phyloP scores from a whole-genome alignment of 2,113 vertebrate genomes.

The Myotis lucifugus region DNA sequence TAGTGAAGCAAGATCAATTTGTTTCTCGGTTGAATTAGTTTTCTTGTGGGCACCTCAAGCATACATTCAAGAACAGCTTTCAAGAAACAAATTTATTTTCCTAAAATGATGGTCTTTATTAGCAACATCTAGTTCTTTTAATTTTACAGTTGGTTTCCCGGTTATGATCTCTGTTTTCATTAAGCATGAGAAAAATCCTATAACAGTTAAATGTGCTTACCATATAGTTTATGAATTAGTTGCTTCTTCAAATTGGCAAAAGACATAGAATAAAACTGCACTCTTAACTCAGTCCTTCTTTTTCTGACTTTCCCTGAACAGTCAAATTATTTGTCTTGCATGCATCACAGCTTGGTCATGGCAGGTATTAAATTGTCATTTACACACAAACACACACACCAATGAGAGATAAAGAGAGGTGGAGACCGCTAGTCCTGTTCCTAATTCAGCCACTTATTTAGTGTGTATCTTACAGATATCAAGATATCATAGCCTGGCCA shows the following conservation, averaged over 20 bases:
- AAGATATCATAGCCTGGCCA: neutral
- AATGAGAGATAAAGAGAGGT: neutral
- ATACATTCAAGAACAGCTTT: constrained; percentile 84
- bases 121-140: constrained; percentile 90
- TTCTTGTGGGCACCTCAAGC: constrained; percentile 87
- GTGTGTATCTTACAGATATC: neutral
- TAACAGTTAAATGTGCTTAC: constrained; percentile 87
- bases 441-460: neutral
- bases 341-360: constrained; percentile 55
- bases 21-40: constrained; percentile 86
- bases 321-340: constrained; percentile 64
- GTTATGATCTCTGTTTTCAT: constrained; percentile 90
- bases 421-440: neutral
- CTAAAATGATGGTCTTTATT: constrained; percentile 89
- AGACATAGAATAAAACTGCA: constrained; percentile 75
- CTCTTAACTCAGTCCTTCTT: constrained; percentile 54
- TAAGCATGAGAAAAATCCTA: constrained; percentile 87
- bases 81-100: constrained; percentile 90
- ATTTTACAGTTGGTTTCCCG: constrained; percentile 91
- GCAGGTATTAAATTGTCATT: neutral
- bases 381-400: constrained; percentile 1
- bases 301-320: neutral
- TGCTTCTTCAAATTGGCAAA: constrained; percentile 82
- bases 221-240: constrained; percentile 86
- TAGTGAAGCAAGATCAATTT: constrained; percentile 89